Evolutionary conservation across 2,797 vertebrate species (phyloP).

Genomic region (Astyanax mexicanus): DNA sequence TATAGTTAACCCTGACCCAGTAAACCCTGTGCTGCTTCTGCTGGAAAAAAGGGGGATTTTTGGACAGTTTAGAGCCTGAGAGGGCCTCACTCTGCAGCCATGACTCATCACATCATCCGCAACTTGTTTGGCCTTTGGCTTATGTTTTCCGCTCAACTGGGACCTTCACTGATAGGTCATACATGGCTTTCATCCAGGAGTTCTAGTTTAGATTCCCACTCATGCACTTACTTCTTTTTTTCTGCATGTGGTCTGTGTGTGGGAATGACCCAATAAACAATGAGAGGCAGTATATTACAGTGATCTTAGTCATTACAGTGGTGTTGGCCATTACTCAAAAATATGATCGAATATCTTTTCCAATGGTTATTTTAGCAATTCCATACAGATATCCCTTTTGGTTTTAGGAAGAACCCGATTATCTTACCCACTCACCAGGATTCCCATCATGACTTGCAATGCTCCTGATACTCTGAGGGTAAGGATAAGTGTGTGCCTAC

Average conservation of each 20-base stretch:
- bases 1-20: conserved; percentile 15
- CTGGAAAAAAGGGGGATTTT: conserved; percentile 20
- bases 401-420: too few relatives aligned
- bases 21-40: conserved; percentile 19
- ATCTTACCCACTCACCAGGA: too few relatives aligned
- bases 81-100: conserved; percentile 1
- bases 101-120: conserved; percentile 18
- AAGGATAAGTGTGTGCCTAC: too few relatives aligned
- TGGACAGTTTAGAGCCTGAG: not conserved
- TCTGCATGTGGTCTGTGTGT: not conserved
- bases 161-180: conserved; percentile 7
- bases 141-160: conserved; percentile 2
- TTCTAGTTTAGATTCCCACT: not conserved
- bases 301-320: not conserved
- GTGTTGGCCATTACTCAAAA: not conserved
- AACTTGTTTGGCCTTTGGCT: conserved; percentile 23
- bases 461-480: too few relatives aligned
- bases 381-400: too few relatives aligned
- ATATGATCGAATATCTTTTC: not conserved
- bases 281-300: not conserved
- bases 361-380: too few relatives aligned
- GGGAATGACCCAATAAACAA: not conserved
- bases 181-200: not conserved
- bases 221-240: not conserved
- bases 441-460: too few relatives aligned